Percentiles rank a stretch among this genome's conserved stretches.
phyloP scores from a whole-genome alignment of 2,888 invertebrate species.

The Mesodorylaimus sp. region DNA sequence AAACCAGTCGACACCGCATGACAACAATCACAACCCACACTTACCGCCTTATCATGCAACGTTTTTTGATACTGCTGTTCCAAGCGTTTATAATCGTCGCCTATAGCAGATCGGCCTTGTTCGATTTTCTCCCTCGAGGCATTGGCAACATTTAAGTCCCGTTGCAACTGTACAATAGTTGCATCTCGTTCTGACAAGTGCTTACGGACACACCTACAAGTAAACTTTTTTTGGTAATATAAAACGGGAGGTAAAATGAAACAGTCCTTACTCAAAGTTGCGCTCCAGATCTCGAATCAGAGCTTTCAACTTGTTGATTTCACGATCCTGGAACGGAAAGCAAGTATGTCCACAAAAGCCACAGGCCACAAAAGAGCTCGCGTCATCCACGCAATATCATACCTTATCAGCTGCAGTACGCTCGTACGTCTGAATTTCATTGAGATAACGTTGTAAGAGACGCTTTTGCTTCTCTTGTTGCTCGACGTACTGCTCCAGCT shows the following conservation, averaged over 20 bases:
- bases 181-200: not conserved
- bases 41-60: not conserved
- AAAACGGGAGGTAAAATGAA: not conserved
- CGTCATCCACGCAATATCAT: too few relatives aligned
- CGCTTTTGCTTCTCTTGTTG: constrained; percentile 1
- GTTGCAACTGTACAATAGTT: not conserved
- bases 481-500: not conserved
- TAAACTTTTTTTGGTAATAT: not conserved
- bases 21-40: not conserved
- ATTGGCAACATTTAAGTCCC: not conserved
- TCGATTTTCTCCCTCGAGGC: not conserved
- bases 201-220: not conserved
- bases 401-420: too few relatives aligned
- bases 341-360: too few relatives aligned
- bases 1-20: too few relatives aligned
- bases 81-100: not conserved
- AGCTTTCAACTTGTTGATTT: not conserved
- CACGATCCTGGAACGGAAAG: not conserved
- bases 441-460: not conserved
- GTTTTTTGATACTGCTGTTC: not conserved
- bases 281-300: not conserved
- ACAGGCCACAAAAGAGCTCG: too few relatives aligned
- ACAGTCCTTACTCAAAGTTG: not conserved
- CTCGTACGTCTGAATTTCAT: not conserved
- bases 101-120: not conserved